Evolutionary conservation across 2,888 invertebrate species (phyloP), one percentile per base, ranked within the genome.

Genomic region (Corbicula japonica): DNA sequence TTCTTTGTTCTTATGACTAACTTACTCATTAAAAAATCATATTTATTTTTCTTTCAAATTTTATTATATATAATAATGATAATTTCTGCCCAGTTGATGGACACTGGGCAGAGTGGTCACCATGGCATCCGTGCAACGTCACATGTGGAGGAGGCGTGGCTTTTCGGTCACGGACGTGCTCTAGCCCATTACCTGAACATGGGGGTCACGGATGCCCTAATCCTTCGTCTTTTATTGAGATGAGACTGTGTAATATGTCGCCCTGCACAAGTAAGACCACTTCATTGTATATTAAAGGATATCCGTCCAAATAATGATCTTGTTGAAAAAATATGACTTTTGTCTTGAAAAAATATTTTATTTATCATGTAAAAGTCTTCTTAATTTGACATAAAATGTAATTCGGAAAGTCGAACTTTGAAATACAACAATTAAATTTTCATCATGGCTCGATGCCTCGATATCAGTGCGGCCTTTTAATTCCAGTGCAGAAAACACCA

Each of bases 71-170:
- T n/a, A n/a, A n/a, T n/a, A n/a, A n/a, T n/a, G n/a, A n/a, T n/a
- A n/a, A n/a, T n/a, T n/a, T n/a, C n/a, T n/a, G n/a, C n/a, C 6
- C 21, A 70, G 61, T 70, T 28, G 70, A 70, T 52, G 70, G 70
- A 35, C 50, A 60, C 0, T 70, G 70, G 70, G 4, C 50, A 5
- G 30, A 28, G 4, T 70, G 70, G 70, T 60, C 61, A 2, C 12
- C 28, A 26, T 70, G 70, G 70, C 15, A 26, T 10, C n/a, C 60
- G 12, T 70, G 70, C 52, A 48, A 44, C 21, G 70, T 28, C 1
- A 50, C 70, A 15, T 70, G 70, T 70, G 70, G 70, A 28, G 50
- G 38, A 21, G 70, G 70, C 0, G 50, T 35, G 0, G 30, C 28
- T 21, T 52, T 38, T 23, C 35, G 70, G 5, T n/a, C 35, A 5